A percentile compares a stretch with the other conserved stretches of the same genome.
Evolutionary conservation across 2,797 vertebrate species (phyloP).

Genomic region (Ctenopoma kingsleyae): DNA sequence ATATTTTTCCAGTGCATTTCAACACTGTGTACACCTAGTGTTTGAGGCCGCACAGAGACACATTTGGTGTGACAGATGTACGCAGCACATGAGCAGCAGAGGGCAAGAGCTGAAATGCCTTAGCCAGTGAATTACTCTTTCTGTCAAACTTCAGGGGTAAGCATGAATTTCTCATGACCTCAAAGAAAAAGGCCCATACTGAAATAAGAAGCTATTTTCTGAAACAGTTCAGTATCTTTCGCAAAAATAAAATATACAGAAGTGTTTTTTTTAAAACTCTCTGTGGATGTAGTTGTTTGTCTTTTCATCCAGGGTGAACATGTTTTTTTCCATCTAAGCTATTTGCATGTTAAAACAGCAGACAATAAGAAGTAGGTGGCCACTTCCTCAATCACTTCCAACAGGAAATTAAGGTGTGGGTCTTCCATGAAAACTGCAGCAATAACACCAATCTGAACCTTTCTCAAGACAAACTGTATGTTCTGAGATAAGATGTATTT

Average conservation of each 20-base stretch:
- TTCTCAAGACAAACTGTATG: constrained; percentile 51
- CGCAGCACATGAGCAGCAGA: constrained; percentile 65
- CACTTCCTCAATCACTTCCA: constrained; percentile 85
- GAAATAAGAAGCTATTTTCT: constrained; percentile 2
- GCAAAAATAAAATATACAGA: constrained; percentile 21
- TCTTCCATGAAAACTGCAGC: constrained; percentile 67
- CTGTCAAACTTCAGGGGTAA: constrained; percentile 54
- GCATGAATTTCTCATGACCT: constrained; percentile 39
- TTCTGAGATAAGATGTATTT: constrained; percentile 23
- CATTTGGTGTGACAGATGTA: constrained; percentile 81
- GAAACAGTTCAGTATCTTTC: not conserved
- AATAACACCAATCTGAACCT: constrained; percentile 73
- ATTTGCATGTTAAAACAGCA: constrained; percentile 78
- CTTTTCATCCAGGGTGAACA: constrained; percentile 59
- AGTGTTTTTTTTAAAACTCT: constrained; percentile 20
- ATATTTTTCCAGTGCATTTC: constrained; percentile 79
- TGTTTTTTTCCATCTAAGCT: constrained; percentile 73
- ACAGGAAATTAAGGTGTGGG: constrained; percentile 84
- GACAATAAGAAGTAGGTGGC: constrained; percentile 84
- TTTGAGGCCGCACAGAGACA: constrained; percentile 66
- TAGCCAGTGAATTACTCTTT: constrained; percentile 55
- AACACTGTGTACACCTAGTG: constrained; percentile 71
- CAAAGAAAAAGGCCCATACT: not conserved
- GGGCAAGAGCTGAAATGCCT: constrained; percentile 59
- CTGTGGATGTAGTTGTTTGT: constrained; percentile 35